Base-by-base conservation (phyloP, 2,797 vertebrate genomes). In the Epinephelus awoara region DNA sequence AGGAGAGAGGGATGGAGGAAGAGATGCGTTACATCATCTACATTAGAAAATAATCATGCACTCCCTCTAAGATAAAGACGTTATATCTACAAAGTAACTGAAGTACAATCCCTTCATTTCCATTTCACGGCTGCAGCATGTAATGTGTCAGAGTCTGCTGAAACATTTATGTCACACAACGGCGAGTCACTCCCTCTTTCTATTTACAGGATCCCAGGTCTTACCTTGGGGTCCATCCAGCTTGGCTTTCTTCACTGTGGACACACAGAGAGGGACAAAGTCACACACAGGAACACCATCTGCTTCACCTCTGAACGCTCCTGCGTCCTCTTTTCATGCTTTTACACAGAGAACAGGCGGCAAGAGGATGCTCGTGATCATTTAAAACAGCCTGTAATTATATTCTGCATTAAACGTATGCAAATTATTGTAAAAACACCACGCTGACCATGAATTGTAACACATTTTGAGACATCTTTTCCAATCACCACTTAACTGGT, bases 241-340 rank as follows among this genome's bases (percentile, higher is more conserved):
- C 92, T 98, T 98, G 94, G 98, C 98, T 96, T 99, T 99, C 95
- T 99, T 99, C 94, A 99, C 98, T 99, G 96, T 56, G 73, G 90
- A 93, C 88, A 89, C 92, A 89, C 90, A 94, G 80, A 91, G 89
- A 91, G 85, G 88, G 78, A 91, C 77, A 93, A 64, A 81, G 85
- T 92, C 84, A 94, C 85, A 91, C 85, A 91, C 87, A 82, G 88
- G 67, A 91, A 82, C 79, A 46, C 92, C 91, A 94, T 94, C 91
- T 94, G 92, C 90, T 88, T 64, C 75, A 79, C 55, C 73, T 67
- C 61, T 59, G 14, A 79, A 68, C 14, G 11, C 54, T 81, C 62
- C 54, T 51, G 27, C 50, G 15, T 70, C 49, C 67, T 69, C 72
- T 73, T 6, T 56, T 71, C 55, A 72, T 67, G 56, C 67, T 86